These are phyloP conservation scores for Columba livia DNA, from an alignment of 2,113 vertebrate species.

Conservation along the genomic window DNA sequence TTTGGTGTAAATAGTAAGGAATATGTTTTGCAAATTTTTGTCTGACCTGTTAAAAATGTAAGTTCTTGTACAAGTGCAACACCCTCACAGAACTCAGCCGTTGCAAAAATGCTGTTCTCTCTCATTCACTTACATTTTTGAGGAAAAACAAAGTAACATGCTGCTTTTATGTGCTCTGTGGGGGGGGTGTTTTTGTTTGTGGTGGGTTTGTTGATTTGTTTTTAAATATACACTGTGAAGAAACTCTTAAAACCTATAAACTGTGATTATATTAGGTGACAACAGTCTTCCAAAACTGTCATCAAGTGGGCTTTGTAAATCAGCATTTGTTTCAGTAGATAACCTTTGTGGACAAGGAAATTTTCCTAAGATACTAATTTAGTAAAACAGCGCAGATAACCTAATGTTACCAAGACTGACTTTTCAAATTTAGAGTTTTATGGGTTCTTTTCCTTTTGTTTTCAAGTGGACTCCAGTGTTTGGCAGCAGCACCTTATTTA, in stretches of 20 bases:
- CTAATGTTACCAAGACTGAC: background rate
- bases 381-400: background rate
- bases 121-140: background rate
- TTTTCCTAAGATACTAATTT: background rate
- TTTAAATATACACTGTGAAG: background rate
- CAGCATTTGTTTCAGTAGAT: background rate
- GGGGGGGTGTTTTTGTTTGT: no score
- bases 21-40: background rate
- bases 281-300: background rate
- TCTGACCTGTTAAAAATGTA: background rate
- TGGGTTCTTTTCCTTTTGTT: background rate
- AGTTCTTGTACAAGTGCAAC: background rate
- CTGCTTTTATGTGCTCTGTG: no score
- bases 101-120: background rate
- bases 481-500: background rate
- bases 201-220: no score
- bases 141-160: background rate
- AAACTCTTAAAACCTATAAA: background rate
- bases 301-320: background rate
- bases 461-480: background rate
- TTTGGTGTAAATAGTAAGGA: background rate
- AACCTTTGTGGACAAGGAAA: background rate
- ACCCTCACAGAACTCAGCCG: accelerated
- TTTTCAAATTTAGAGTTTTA: background rate
- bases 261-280: background rate